Conservation (phyloP, 2,113 vertebrate species). For the Rhinolophus sinicus region DNA sequence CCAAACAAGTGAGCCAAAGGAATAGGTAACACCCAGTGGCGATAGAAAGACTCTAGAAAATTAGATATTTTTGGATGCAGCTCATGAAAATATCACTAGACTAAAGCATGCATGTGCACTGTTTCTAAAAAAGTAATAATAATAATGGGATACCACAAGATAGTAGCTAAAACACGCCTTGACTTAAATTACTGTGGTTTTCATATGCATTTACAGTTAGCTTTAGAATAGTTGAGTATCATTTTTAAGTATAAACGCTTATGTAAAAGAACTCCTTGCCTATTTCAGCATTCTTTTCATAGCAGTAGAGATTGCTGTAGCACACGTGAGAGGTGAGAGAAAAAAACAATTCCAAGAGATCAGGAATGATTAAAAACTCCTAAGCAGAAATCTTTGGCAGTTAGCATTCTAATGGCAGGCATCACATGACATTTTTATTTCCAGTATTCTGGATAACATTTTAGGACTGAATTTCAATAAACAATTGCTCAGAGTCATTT, state of each 20-base stretch:
- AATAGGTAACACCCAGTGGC: background rate
- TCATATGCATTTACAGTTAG: slow-evolving; percentile 61
- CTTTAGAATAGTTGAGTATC: slow-evolving; percentile 78
- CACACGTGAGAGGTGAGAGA: slow-evolving; percentile 79
- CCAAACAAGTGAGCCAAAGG: background rate
- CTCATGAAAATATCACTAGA: slow-evolving; percentile 36
- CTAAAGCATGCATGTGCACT: slow-evolving; percentile 32
- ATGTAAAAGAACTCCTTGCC: slow-evolving; percentile 77
- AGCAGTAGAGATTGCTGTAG: slow-evolving; percentile 76
- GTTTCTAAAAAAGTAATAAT: slow-evolving; percentile 60
- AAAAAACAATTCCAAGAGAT: slow-evolving; percentile 81
- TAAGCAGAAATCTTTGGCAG: slow-evolving; percentile 80
- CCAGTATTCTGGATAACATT: slow-evolving; percentile 62
- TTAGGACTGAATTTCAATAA: slow-evolving; percentile 73
- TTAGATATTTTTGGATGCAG: slow-evolving; percentile 1
- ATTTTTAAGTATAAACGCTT: slow-evolving; percentile 80
- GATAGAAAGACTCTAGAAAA: slow-evolving; percentile 53
- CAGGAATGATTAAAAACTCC: slow-evolving; percentile 83
- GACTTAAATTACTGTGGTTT: slow-evolving; percentile 80
- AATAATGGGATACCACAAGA: slow-evolving; percentile 64
- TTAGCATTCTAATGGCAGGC: slow-evolving; percentile 72
- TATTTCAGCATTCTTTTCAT: slow-evolving; percentile 78
- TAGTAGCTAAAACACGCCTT: slow-evolving; percentile 65
- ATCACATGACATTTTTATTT: slow-evolving; percentile 73
- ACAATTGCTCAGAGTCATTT: slow-evolving; percentile 79